phyloP scores from a whole-genome alignment of 2,888 invertebrate genomes.

The Yponomeuta malinellus region DNA sequence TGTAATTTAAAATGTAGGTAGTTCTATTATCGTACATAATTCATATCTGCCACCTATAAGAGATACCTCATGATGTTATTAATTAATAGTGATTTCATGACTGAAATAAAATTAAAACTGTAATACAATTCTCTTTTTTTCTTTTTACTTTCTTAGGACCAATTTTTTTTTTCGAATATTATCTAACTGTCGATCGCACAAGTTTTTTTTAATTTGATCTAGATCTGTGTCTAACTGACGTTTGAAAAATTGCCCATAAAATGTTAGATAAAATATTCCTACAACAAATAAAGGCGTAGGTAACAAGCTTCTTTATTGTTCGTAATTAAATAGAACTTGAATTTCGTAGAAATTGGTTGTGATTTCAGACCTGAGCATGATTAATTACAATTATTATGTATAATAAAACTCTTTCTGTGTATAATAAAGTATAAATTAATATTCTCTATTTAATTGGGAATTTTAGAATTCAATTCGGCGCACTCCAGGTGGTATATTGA shows the following conservation, averaged over 20 bases:
- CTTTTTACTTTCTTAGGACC: background rate
- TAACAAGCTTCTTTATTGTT: background rate
- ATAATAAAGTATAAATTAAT: background rate
- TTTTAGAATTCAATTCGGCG: background rate
- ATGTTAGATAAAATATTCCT: background rate
- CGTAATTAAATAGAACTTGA: background rate
- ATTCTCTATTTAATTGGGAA: background rate
- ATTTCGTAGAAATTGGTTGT: background rate
- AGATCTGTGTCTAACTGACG: no score
- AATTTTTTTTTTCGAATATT: no score
- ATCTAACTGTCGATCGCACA: no score
- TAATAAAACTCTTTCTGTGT: background rate
- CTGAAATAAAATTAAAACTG: background rate
- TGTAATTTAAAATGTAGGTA: background rate
- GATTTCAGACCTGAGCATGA: background rate
- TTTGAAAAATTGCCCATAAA: no score
- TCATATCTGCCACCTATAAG: conserved; percentile 1
- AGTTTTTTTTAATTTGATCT: no score
- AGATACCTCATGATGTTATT: background rate
- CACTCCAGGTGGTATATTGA: no score
- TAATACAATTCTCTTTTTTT: background rate
- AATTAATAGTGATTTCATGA: background rate
- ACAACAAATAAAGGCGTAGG: background rate
- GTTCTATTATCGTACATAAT: background rate
- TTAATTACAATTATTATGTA: background rate